Evolutionary conservation across 2,797 vertebrate genomes (phyloP).

Genomic region (Pangasius krempfi): DNA sequence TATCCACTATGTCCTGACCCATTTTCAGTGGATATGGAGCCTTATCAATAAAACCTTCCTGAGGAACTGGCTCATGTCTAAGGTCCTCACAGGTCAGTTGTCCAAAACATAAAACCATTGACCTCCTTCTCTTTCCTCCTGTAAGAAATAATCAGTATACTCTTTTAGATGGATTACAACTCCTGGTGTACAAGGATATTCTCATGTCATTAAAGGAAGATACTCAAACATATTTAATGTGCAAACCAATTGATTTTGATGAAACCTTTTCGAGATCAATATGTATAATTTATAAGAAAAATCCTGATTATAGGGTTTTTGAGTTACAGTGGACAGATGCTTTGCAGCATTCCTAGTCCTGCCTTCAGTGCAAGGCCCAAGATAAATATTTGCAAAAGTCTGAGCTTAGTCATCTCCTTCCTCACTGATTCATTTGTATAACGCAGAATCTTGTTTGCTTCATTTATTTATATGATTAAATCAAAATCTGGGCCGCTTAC

Average conservation of each 20-base stretch:
- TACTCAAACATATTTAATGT: background rate
- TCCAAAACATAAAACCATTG: background rate
- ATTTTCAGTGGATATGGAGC: conserved; percentile 88
- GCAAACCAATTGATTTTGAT: background rate
- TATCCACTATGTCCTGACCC: conserved; percentile 85
- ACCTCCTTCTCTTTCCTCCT: background rate
- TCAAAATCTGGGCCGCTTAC: background rate
- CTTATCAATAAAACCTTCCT: conserved; percentile 87
- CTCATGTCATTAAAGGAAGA: background rate
- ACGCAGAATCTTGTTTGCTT: conserved; percentile 1
- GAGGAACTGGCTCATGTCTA: conserved; percentile 80
- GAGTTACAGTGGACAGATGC: background rate
- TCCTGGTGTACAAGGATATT: background rate
- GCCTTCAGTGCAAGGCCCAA: background rate
- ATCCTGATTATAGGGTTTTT: background rate
- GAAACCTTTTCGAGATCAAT: background rate
- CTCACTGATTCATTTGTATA: background rate
- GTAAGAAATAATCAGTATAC: background rate
- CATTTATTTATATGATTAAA: background rate
- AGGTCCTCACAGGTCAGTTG: conserved; percentile 86
- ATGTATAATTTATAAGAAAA: background rate
- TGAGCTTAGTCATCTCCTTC: conserved; percentile 16
- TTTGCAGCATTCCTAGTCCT: conserved; percentile 7
- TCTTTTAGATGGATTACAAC: background rate
- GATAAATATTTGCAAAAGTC: conserved; percentile 45